Conservation (phyloP, 2,888 invertebrate species). For the Calameuta pallipes region DNA sequence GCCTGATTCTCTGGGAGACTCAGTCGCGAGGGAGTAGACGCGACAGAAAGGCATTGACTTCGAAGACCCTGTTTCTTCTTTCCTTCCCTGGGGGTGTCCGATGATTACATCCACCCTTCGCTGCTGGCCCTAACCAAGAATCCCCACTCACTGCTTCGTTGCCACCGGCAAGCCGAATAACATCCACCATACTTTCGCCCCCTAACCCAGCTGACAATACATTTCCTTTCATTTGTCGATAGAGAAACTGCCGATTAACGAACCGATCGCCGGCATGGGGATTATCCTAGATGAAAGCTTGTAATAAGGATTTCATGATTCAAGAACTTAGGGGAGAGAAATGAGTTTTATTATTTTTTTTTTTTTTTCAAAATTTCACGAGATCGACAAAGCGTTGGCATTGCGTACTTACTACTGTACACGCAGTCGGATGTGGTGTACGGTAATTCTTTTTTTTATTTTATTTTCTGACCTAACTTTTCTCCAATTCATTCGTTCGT, state of each 20-base stretch:
- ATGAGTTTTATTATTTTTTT: not conserved
- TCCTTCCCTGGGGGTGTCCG: slow-evolving; percentile 40
- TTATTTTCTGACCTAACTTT: not conserved
- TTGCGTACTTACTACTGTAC: not conserved
- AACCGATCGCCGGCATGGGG: not conserved
- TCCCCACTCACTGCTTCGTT: not conserved
- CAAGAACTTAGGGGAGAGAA: not conserved
- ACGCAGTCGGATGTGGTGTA: not conserved
- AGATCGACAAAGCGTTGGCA: not conserved
- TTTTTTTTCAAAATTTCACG: not conserved
- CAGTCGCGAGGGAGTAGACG: slow-evolving; percentile 38
- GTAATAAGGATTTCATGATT: not conserved
- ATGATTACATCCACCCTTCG: slow-evolving; percentile 45
- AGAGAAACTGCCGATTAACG: not conserved
- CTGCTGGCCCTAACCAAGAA: slow-evolving; percentile 19
- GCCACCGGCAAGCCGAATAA: not conserved
- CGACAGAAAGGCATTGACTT: slow-evolving; percentile 51
- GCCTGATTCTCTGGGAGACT: slow-evolving; percentile 35
- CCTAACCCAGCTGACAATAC: not conserved
- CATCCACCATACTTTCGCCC: not conserved
- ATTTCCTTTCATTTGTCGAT: not conserved
- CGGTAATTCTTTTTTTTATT: not conserved
- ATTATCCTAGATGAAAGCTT: not conserved
- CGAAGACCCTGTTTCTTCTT: slow-evolving; percentile 40
- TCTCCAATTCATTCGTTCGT: slow-evolving; percentile 1